These are phyloP conservation scores for Heliconius himera DNA, from an alignment of 1,140 invertebrate genomes.

Conservation along the genomic window DNA sequence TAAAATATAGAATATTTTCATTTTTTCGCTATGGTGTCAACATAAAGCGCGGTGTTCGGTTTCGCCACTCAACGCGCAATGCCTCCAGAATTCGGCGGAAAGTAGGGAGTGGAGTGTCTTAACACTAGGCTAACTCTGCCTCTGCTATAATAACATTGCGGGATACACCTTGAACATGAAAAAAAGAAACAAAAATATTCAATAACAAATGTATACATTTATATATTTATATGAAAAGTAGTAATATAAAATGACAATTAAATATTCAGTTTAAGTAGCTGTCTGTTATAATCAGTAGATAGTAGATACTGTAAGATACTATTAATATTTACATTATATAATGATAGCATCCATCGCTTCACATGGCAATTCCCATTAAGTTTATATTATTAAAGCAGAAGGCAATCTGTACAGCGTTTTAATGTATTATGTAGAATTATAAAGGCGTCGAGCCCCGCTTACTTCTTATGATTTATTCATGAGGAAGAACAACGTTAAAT, in stretches of 20 bases:
- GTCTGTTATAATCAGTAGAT: neutral
- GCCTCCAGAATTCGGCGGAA: no score
- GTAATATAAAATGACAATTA: neutral
- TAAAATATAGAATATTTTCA: no score
- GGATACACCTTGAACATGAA: no score
- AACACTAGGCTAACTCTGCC: no score
- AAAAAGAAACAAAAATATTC: no score
- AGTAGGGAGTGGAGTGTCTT: no score
- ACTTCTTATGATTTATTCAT: slow-evolving; percentile 81
- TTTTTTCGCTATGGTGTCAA: no score
- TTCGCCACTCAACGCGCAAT: no score
- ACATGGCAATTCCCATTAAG: slow-evolving; percentile 69
- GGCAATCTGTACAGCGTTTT: slow-evolving; percentile 78
- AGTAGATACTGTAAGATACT: neutral
- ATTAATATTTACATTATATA: slow-evolving; percentile 7
- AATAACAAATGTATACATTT: no score
- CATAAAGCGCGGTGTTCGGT: no score
- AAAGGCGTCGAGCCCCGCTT: slow-evolving; percentile 73
- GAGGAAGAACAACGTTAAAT: slow-evolving; percentile 75
- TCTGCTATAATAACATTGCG: no score
- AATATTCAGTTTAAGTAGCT: neutral
- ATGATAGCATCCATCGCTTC: slow-evolving; percentile 35
- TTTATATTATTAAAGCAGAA: slow-evolving; percentile 76
- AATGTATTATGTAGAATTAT: slow-evolving; percentile 81
- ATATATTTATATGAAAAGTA: neutral